A percentile compares a stretch with the other conserved stretches of the same genome.
Evolutionary conservation across 2,888 invertebrate species (phyloP).

Genomic region (Arenicola marina): DNA sequence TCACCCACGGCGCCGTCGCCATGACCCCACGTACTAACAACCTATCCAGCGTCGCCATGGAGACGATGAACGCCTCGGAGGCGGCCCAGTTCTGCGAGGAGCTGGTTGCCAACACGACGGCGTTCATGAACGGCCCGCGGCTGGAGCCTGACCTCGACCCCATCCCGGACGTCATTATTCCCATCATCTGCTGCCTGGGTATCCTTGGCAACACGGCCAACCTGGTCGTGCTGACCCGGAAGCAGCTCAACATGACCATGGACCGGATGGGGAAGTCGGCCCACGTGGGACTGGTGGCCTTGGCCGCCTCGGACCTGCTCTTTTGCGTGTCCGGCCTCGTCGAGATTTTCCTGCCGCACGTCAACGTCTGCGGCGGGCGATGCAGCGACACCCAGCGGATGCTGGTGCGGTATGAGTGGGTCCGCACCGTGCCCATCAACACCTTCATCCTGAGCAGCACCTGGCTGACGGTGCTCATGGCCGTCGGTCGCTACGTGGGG

Average conservation of each 20-base stretch:
- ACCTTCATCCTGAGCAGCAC: slow-evolving; percentile 71
- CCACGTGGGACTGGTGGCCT: slow-evolving; percentile 71
- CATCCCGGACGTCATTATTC: no score
- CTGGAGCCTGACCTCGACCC: no score
- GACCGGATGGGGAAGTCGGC: slow-evolving; percentile 32
- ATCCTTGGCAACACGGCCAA: slow-evolving; percentile 74
- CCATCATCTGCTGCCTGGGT: slow-evolving; percentile 33
- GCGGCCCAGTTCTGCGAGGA: no score
- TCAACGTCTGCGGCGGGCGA: slow-evolving; percentile 10
- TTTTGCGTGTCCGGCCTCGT: slow-evolving; percentile 49
- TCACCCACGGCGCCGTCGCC: no score
- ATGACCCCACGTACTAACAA: no score
- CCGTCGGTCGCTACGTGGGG: slow-evolving; percentile 35
- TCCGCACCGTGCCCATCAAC: slow-evolving; percentile 47
- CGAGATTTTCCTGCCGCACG: slow-evolving; percentile 35
- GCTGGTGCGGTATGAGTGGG: slow-evolving; percentile 32
- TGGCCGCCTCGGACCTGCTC: slow-evolving; percentile 78
- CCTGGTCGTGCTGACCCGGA: slow-evolving; percentile 73
- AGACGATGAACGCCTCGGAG: no score
- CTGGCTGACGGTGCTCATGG: slow-evolving; percentile 46
- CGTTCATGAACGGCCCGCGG: no score
- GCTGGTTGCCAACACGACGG: no score
- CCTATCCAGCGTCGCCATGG: no score
- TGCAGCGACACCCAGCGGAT: no score
- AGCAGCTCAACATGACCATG: slow-evolving; percentile 29